A percentile compares a stretch with the other conserved stretches of the same genome.
Conservation (phyloP, 2,113 vertebrate genomes). For the Bubo blakistoni region DNA sequence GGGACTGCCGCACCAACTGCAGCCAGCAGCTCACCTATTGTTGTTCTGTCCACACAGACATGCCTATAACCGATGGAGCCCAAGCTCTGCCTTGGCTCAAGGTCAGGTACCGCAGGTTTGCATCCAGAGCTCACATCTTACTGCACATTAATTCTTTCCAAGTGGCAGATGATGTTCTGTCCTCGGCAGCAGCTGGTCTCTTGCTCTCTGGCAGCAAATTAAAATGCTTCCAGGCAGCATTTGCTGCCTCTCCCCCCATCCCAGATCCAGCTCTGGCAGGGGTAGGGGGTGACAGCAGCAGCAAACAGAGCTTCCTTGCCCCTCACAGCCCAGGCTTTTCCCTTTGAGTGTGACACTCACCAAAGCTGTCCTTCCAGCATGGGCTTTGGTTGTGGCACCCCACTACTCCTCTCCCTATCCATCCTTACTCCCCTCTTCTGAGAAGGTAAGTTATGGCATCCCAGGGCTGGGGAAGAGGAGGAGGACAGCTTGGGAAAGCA, state of each 20-base stretch:
- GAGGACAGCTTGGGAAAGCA: rapidly evolving
- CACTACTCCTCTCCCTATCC: background rate
- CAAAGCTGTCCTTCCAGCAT: background rate
- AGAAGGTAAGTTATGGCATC: background rate
- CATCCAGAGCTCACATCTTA: background rate
- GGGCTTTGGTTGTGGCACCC: background rate
- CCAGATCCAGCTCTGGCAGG: background rate
- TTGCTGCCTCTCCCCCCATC: background rate
- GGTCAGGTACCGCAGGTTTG: background rate
- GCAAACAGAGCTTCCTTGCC: background rate
- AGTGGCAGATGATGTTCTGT: rapidly evolving
- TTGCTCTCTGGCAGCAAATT: background rate
- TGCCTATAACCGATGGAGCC: background rate
- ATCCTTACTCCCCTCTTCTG: background rate
- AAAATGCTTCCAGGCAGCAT: background rate
- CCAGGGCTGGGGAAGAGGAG: background rate
- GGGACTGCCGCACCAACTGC: rapidly evolving
- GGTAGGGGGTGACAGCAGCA: background rate
- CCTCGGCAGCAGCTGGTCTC: background rate
- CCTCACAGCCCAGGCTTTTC: rapidly evolving
- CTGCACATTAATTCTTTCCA: background rate
- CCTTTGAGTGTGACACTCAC: rapidly evolving
- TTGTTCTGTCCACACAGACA: background rate
- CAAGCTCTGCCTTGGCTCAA: background rate
- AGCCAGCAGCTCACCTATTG: background rate